Base-by-base conservation (phyloP, 2,888 invertebrate species). In the Trichopria drosophilae region DNA sequence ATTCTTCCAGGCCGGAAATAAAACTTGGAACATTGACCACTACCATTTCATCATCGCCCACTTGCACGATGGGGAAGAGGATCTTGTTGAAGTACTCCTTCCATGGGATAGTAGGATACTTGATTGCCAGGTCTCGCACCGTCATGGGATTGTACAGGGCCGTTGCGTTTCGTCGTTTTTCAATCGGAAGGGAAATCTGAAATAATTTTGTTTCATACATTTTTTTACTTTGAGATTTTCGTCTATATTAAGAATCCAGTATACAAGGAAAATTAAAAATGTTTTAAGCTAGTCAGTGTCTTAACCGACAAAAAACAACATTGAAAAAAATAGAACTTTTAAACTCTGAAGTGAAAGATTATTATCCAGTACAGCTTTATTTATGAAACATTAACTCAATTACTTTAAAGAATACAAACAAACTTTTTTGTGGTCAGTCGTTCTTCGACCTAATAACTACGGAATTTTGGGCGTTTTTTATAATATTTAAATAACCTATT, bases 101-200 rank as follows among this genome's bases (percentile, higher is more conserved):
- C 93, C 93, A 93, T 3, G 87, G 87, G 41, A 90, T 82, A 66
- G 82, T 85, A 0, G 87, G 85, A 78, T 87, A 93, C 62, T 84
- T 85, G 32, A 79, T 67, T 67, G 90, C 85, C 29, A 97, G 75
- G 63, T 94, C 83, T 2, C 77, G 75, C n/a, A 96, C 78, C 0
- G 88, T 88, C 85, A 91, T 92, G 6, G 93, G 89, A 67, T 96
- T 94, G 79, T 95, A 95, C n/a, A 95, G 80, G 59, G 86, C 86
- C 4, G 90, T 88, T 6, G 92, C 91, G 72, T 96, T 51, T 58
- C 95, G 84, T 34, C 95, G 83, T 76, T 95, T 89, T 72, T 95
- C 95, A 63, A 87, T 84, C 4, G 93, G 92, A 28, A 69, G 47
- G 1, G 72, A 70, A 23, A 70, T 67, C 69, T 72, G 26, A 0